These are phyloP conservation scores for Ondatra zibethicus DNA, from an alignment of 2,113 vertebrate genomes.

Conservation along the genomic window DNA sequence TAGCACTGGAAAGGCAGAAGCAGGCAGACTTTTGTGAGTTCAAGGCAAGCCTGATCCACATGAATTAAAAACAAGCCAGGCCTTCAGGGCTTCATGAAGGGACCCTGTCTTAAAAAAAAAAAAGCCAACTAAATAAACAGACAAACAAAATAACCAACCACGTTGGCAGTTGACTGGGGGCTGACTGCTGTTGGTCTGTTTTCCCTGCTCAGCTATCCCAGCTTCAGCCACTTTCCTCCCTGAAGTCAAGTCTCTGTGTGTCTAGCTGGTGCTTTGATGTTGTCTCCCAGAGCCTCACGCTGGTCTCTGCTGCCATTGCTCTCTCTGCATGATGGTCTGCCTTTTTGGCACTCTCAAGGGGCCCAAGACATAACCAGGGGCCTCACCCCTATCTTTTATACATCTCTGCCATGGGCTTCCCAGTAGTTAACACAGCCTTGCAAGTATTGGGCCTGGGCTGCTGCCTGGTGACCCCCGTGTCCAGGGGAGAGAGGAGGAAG, in stretches of 20 bases:
- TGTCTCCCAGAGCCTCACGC: neutral
- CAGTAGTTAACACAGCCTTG: neutral
- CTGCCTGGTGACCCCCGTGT: neutral
- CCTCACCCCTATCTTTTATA: neutral
- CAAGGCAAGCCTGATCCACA: neutral
- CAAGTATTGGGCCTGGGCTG: neutral
- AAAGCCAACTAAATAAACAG: neutral
- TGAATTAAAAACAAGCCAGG: neutral
- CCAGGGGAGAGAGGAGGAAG: rapidly evolving
- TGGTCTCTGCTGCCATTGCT: neutral
- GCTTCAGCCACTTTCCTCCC: rapidly evolving
- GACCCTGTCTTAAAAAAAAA: neutral
- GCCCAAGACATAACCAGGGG: rapidly evolving
- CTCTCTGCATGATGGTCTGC: neutral
- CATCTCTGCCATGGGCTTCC: neutral
- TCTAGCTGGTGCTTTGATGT: too few relatives aligned
- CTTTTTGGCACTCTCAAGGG: neutral
- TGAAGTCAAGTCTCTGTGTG: neutral
- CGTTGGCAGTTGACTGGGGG: neutral
- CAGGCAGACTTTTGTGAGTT: neutral
- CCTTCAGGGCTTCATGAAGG: neutral
- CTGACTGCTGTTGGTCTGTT: neutral
- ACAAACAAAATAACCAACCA: neutral
- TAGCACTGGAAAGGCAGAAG: neutral
- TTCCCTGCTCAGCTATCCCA: neutral